Evolutionary conservation across 2,113 vertebrate genomes (phyloP).

Genomic region (Lontra canadensis): DNA sequence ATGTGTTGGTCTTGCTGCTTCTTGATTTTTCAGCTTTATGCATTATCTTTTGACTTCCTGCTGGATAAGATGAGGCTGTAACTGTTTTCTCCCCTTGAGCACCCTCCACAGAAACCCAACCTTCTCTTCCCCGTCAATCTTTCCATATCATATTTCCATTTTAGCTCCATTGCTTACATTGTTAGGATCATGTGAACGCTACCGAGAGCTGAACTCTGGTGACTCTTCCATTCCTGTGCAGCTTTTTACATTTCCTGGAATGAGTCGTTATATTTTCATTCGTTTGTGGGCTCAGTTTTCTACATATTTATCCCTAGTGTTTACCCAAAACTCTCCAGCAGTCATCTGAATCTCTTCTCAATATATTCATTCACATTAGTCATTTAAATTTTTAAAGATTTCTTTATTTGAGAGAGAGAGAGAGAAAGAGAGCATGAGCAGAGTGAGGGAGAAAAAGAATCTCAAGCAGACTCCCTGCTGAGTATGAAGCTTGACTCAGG

Average conservation of each 20-base stretch:
- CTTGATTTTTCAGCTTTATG: background rate
- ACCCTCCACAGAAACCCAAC: background rate
- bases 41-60: background rate
- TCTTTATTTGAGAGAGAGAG: background rate
- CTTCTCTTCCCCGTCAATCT: background rate
- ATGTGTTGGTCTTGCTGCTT: background rate
- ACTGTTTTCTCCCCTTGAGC: background rate
- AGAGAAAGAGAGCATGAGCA: background rate
- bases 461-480: background rate
- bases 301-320: background rate
- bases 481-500: too few relatives aligned
- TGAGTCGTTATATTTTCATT: background rate
- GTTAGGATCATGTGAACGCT: background rate
- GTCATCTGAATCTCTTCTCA: background rate
- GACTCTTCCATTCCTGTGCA: background rate
- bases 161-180: background rate
- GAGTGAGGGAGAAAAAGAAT: background rate
- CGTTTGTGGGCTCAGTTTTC: background rate
- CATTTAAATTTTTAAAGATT: background rate
- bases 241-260: background rate
- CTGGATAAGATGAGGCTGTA: background rate
- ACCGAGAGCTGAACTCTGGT: background rate
- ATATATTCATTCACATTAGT: background rate
- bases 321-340: background rate
- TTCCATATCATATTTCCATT: background rate